Conservation (phyloP, 2,888 invertebrate species). For the Glaucopsyche alexis region DNA sequence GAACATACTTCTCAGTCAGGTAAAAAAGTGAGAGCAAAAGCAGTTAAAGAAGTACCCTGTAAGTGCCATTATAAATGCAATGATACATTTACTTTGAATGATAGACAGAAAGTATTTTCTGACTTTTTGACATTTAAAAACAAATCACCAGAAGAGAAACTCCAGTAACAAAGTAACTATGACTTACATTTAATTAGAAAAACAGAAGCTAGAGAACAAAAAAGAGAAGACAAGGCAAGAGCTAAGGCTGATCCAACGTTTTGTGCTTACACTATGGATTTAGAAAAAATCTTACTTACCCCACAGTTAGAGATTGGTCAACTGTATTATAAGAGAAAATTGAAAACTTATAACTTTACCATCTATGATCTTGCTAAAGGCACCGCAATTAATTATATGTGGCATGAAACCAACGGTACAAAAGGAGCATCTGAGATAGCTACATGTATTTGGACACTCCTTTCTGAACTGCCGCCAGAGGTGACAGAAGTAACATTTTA, state of each 20-base stretch:
- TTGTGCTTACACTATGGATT: background rate
- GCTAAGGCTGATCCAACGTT: background rate
- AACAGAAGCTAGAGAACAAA: background rate
- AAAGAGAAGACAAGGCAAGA: background rate
- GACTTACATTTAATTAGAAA: background rate
- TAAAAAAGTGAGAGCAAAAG: too few species aligned
- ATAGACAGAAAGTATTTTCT: too few species aligned
- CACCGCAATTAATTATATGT: background rate
- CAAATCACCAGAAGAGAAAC: background rate
- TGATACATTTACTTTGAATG: too few species aligned
- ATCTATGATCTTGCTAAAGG: background rate
- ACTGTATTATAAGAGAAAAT: constrained; percentile 1
- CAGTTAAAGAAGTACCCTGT: too few species aligned
- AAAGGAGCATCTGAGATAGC: constrained; percentile 18
- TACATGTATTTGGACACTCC: constrained; percentile 20
- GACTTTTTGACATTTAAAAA: too few species aligned
- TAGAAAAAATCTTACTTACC: background rate
- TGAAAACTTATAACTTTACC: background rate
- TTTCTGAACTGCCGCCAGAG: constrained; percentile 7
- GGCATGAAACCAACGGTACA: background rate
- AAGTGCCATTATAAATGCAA: too few species aligned
- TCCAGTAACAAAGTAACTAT: background rate
- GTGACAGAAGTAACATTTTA: constrained; percentile 35
- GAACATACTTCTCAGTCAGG: too few species aligned
- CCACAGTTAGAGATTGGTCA: constrained; percentile 24